Base-by-base conservation (phyloP, 2,888 invertebrate genomes). In the Megalurothrips usitatus region DNA sequence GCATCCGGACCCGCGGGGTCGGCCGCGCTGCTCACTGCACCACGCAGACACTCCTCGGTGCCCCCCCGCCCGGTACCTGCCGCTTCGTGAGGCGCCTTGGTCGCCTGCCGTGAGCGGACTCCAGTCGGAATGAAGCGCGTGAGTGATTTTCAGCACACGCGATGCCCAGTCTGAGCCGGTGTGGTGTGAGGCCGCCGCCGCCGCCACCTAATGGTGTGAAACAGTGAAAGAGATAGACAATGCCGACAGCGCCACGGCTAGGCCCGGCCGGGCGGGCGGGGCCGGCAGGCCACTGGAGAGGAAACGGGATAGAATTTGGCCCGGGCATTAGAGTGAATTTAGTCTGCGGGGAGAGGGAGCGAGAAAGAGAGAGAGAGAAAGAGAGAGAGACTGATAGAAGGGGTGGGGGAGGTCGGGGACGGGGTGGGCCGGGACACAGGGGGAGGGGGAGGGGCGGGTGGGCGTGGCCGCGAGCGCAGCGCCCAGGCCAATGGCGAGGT, bases 211-310 rank as follows among this genome's bases (percentile, higher is more conserved):
- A 75, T 75, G 68, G 68, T 26, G 68, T 26, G 68, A 75, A 75
- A 26, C 68, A 75, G 68, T 75, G 68, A 75, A 75, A 75, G 68
- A 75, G 68, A 75, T 75, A 75, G 68, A 75, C 26, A 75, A 75
- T 75, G 68, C 23, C 68, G 68, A 4, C 68, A 23, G 63, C n/a
- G 63, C 12, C 9, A 23, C 63, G 68, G 34, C 34, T 43, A 9
- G 68, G 68, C 26, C 23, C 23, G 68, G 68, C 26, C 23, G 68
- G 23, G 68, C 68, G 68, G 68, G n/a, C 10, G 12, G 68, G 68
- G 68, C 68, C 68, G 68, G 68, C 68, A 26, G 12, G 68, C 26
- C 68, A 12, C 23, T n/a, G 68, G 68, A 75, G 68, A 26, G 68
- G 68, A 75, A 26, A 26, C 26, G 68, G 68, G 68, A 75, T 75